These are phyloP conservation scores for Sinelater perroti DNA, from an alignment of 2,888 invertebrate species.

Conservation along the genomic window DNA sequence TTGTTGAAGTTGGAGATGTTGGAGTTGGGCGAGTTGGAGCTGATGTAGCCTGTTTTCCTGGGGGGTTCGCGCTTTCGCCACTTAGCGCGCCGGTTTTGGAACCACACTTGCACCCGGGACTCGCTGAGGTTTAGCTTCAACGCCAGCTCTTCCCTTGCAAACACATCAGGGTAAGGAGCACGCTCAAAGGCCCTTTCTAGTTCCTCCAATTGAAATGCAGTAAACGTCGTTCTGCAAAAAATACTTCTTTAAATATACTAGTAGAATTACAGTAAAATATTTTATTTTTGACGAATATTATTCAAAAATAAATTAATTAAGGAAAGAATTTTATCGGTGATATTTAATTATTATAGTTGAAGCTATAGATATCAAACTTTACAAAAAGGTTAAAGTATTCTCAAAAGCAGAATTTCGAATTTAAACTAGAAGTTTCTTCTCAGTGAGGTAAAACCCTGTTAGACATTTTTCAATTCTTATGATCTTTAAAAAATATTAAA, in stretches of 20 bases:
- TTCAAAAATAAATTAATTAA: not conserved
- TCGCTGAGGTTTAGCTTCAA: conserved; percentile 90
- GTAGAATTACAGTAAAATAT: not conserved
- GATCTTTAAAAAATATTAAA: too few relatives aligned
- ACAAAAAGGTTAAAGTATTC: too few relatives aligned
- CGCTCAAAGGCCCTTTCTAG: conserved; percentile 93
- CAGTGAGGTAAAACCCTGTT: too few relatives aligned
- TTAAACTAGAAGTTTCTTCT: too few relatives aligned
- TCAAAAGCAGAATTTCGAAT: too few relatives aligned
- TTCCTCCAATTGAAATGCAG: conserved; percentile 93
- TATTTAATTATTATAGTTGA: not conserved
- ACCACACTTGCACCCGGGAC: conserved; percentile 80
- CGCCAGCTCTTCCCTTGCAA: conserved; percentile 93
- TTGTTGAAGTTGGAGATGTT: conserved; percentile 63
- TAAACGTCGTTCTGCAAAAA: conserved; percentile 87
- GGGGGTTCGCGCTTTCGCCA: conserved; percentile 96
- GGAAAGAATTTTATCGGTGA: not conserved
- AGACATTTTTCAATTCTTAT: too few relatives aligned
- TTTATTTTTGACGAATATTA: not conserved
- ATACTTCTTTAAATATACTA: conserved; percentile 10
- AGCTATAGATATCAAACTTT: too few relatives aligned
- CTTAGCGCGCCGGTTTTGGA: conserved; percentile 90
- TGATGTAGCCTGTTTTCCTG: conserved; percentile 84
- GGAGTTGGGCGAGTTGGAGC: conserved; percentile 74
- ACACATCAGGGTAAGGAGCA: conserved; percentile 96